Evolutionary conservation across 2,888 invertebrate genomes (phyloP).

Genomic region (Drosophila picticornis): DNA sequence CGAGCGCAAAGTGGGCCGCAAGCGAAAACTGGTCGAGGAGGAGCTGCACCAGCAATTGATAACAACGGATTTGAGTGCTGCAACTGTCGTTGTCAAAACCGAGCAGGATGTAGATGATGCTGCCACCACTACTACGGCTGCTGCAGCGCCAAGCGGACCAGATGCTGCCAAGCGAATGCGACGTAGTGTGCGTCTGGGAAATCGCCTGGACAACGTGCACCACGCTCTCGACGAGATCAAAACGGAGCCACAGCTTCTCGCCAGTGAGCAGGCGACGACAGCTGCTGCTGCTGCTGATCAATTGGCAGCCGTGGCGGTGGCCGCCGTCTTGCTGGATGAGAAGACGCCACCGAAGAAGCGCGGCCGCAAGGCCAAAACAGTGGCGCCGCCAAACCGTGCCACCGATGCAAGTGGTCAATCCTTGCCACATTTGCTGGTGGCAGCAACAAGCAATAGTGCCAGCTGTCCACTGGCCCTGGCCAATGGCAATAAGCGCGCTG

Average conservation of each 20-base stretch:
- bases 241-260: conserved; percentile 47
- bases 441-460: conserved; percentile 12
- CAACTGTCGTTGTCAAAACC: conserved; percentile 50
- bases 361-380: conserved; percentile 83
- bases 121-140: conserved; percentile 12
- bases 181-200: conserved; percentile 83
- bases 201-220: conserved; percentile 72
- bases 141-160: conserved; percentile 48
- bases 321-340: conserved; percentile 57
- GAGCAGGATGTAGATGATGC: conserved; percentile 63
- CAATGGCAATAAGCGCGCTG: conserved; percentile 58
- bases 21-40: conserved; percentile 66
- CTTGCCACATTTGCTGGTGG: neutral
- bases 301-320: neutral
- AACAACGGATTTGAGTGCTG: conserved; percentile 24
- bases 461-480: conserved; percentile 23
- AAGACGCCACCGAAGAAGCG: conserved; percentile 84
- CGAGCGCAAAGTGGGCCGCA: conserved; percentile 73
- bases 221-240: conserved; percentile 62
- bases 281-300: neutral
- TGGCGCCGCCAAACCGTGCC: conserved; percentile 11
- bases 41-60: conserved; percentile 28
- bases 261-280: conserved; percentile 23
- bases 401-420: conserved; percentile 1
- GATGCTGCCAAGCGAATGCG: conserved; percentile 78